Evolutionary conservation across 2,113 vertebrate genomes (phyloP).

Genomic region (Phodopus roborovskii): DNA sequence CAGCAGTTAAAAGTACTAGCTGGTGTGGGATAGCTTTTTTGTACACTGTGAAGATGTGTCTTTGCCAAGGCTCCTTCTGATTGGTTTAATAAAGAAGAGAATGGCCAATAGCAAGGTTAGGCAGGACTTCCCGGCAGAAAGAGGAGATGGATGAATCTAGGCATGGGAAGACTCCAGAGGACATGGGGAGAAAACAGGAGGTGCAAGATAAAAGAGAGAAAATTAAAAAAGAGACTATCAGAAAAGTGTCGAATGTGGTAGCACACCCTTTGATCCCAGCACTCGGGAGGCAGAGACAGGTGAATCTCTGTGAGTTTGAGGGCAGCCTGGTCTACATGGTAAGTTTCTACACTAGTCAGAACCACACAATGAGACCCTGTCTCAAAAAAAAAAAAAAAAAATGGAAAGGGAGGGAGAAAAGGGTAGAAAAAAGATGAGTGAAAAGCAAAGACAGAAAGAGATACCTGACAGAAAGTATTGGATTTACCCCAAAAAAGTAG

Average conservation of each 20-base stretch:
- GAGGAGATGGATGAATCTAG: neutral
- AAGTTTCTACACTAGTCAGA: neutral
- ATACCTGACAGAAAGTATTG: neutral
- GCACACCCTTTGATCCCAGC: neutral
- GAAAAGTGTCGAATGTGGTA: neutral
- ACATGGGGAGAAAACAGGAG: neutral
- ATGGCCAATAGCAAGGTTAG: neutral
- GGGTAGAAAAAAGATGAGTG: neutral
- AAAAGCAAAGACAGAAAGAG: neutral
- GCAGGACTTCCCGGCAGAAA: neutral
- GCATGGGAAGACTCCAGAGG: neutral
- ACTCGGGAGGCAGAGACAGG: no score
- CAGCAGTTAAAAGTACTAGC: neutral
- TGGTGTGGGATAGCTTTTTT: neutral
- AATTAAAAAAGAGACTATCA: no score
- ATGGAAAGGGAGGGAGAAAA: neutral
- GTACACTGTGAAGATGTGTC: neutral
- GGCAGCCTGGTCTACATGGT: neutral
- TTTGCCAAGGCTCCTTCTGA: neutral
- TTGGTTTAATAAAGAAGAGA: neutral
- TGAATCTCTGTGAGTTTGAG: neutral
- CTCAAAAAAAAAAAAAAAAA: neutral
- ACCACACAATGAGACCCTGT: neutral
- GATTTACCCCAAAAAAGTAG: conserved; percentile 28
- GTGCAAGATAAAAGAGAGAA: neutral